Evolutionary conservation across 2,797 vertebrate genomes (phyloP), one percentile per base, ranked within the genome.

Genomic region (Ispidina lecontei): DNA sequence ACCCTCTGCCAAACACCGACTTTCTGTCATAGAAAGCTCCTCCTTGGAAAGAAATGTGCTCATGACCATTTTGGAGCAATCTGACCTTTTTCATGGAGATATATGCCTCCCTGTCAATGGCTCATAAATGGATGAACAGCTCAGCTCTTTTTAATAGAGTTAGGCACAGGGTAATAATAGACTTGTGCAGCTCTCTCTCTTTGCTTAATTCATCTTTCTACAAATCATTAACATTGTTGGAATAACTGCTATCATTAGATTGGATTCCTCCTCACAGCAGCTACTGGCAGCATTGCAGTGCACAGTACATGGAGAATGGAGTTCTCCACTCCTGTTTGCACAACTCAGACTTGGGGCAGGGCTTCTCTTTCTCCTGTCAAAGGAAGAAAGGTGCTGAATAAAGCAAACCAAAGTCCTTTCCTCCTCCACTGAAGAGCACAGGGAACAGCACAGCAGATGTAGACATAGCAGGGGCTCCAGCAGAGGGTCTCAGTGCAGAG

Each of bases 71-170:
- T 81, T 85, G 72, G 84, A 94, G 78, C 75, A 90, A 94, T 83
- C 84, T 96, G 95, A 95, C 93, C 94, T 90, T 95, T 94, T 87
- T 92, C 91, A 88, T 88, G 87, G 92, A 95, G 91, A 96, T 95
- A 96, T 95, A 96, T 94, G 70, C 79, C 78, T 96, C 69, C 67
- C 77, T 96, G 96, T 97, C 95, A 96, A 90, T 71, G 93, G 92
- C 92, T 96, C 96, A 96, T 97, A 96, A 96, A 96, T 96, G 96
- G 95, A 96, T 96, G 96, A 97, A 96, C 95, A 97, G 93, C 96
- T 97, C 96, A 96, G 96, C 96, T 96, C 95, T 96, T 97, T 97
- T 96, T 97, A 96, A 96, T 96, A 96, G 96, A 96, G 96, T 95
- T 95, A 95, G 89, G 92, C 95, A 90, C 89, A 62, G 82, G 72